Base-by-base conservation (phyloP, 1,140 invertebrate species). In the Papilio polyxenes region DNA sequence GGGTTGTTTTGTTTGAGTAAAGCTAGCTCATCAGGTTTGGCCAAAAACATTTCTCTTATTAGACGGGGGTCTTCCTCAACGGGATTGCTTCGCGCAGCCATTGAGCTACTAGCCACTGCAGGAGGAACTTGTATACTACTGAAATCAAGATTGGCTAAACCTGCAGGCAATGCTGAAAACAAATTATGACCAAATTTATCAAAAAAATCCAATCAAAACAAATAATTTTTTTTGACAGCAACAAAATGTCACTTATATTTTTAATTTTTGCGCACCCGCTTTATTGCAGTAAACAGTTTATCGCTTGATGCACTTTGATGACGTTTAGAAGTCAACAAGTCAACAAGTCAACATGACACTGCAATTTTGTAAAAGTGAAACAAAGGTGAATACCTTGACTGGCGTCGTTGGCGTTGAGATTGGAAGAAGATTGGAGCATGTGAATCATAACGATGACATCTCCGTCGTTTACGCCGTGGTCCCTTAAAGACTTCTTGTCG, bases 1-100 rank as follows among this genome's bases (percentile, higher is more conserved):
- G 98, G 97, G 95, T 99, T 99, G 87, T 99, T 98, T 90, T 99
- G 98, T 92, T 98, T 98, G 0, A 99, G 95, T 53, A 99, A 89
- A 1, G 98, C 97, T 82, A 99, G 89, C 89, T 99, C 98, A 92
- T 99, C 98, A 0, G 98, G 98, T 95, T 98, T 98, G n/a, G 97
- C 97, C 37, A 99, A 91, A 83, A 99, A 97, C 96, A 99, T 97
- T 86, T 99, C 97, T 84, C 97, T 95, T 69, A 99, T 97, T 84
- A 97, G 96, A n/a, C 96, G 96, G 23, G 98, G 98, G 94, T 99
- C 98, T 91, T 99, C 97, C 86, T 97, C 96, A 8, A 94, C 95
- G n/a, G 94, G 90, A 53, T 95, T 89, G 86, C 89, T 94, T 86
- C 94, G 93, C 7, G 94, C 75, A 79, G 92, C 92, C 92, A 93